Evolutionary conservation across 2,797 vertebrate species (phyloP).

Genomic region (Pampus argenteus): DNA sequence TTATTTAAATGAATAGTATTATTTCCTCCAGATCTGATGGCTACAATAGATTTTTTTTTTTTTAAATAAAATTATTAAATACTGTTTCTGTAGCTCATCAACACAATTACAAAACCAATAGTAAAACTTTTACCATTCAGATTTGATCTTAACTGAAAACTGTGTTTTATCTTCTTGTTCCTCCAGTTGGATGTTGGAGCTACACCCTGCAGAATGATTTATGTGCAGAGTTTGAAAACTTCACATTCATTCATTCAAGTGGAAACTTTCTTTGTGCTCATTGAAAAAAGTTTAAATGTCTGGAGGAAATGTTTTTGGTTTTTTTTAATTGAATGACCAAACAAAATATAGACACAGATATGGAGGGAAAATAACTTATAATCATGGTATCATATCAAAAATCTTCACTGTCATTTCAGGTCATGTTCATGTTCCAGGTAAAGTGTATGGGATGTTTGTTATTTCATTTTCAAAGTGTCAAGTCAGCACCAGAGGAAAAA

Average conservation of each 20-base stretch:
- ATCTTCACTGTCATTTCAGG: conserved; percentile 3
- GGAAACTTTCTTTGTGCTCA: no score
- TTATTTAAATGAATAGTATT: neutral
- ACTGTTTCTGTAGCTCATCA: neutral
- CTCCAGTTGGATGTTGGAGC: no score
- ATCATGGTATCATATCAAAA: neutral
- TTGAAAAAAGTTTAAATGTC: no score
- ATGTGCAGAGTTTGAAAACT: no score
- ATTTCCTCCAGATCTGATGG: neutral
- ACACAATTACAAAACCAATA: conserved; percentile 8
- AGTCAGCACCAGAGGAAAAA: conserved; percentile 11
- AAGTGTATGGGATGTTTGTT: conserved; percentile 10
- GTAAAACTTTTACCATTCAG: neutral
- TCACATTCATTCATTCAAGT: no score
- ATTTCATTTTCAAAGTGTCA: conserved; percentile 23
- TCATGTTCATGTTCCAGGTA: conserved; percentile 21
- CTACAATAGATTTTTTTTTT: conserved; percentile 12
- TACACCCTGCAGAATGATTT: no score
- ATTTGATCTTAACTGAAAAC: neutral
- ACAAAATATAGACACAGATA: neutral
- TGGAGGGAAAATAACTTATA: neutral
- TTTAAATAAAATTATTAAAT: conserved; percentile 8
- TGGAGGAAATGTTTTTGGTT: no score
- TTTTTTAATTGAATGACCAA: neutral
- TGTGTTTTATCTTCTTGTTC: no score